These are phyloP conservation scores for Piezodorus guildinii DNA, from an alignment of 1,140 invertebrate genomes.

Conservation along the genomic window DNA sequence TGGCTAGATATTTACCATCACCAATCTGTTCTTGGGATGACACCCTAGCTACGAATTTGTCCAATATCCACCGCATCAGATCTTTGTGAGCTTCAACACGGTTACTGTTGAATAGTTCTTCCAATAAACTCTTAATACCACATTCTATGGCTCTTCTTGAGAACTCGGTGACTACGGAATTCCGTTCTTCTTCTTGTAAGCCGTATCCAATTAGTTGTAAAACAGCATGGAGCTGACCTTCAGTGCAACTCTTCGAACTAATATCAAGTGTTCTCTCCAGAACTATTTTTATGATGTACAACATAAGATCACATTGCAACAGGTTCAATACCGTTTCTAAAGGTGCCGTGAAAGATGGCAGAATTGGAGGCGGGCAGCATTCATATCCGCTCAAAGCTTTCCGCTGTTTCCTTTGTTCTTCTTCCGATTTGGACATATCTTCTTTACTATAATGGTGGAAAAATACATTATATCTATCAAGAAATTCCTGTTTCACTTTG, in stretches of 20 bases:
- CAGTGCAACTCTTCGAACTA: slow-evolving; percentile 68
- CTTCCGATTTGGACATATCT: slow-evolving; percentile 87
- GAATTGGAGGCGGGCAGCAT: slow-evolving; percentile 80
- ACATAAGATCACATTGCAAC: slow-evolving; percentile 81
- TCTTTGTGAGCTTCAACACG: slow-evolving; percentile 75
- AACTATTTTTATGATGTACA: slow-evolving; percentile 68
- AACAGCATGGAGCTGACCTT: slow-evolving; percentile 77
- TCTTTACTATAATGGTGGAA: slow-evolving; percentile 95
- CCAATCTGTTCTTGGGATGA: slow-evolving; percentile 14
- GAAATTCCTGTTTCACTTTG: slow-evolving; percentile 75
- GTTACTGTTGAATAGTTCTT: slow-evolving; percentile 51
- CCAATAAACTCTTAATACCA: slow-evolving; percentile 57
- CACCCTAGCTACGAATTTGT: slow-evolving; percentile 50
- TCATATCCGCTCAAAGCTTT: slow-evolving; percentile 65
- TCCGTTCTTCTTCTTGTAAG: slow-evolving; percentile 78
- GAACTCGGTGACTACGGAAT: slow-evolving; percentile 67
- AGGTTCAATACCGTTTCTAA: slow-evolving; percentile 73
- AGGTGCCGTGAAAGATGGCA: slow-evolving; percentile 61
- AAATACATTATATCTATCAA: slow-evolving; percentile 86
- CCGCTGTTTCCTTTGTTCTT: slow-evolving; percentile 73
- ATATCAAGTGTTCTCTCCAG: slow-evolving; percentile 58
- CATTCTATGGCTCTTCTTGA: slow-evolving; percentile 56
- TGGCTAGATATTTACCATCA: slow-evolving; percentile 13
- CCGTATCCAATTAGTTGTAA: slow-evolving; percentile 53
- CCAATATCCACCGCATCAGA: slow-evolving; percentile 69